Conservation (phyloP, 1,140 invertebrate genomes). For the Zaprionus capensis region DNA sequence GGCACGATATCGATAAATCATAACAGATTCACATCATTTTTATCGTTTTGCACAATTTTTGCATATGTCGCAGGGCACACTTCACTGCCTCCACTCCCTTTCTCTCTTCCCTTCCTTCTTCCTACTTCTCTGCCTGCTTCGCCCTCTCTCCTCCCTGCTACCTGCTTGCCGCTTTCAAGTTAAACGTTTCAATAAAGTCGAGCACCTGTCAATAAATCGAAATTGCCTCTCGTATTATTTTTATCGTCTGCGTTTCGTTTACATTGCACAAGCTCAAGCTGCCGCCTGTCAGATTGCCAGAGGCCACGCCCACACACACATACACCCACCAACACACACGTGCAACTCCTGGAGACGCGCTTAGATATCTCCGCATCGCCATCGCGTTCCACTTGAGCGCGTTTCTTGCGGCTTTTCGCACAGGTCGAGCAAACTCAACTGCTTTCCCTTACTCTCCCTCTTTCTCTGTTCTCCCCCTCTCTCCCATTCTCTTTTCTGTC, state of each 20-base stretch:
- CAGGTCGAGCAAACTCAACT: background rate
- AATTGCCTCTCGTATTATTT: slow-evolving; percentile 83
- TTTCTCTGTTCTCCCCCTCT: background rate
- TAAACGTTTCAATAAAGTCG: slow-evolving; percentile 83
- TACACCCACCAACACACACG: slow-evolving; percentile 18
- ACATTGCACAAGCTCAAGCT: slow-evolving; percentile 66
- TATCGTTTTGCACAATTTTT: slow-evolving; percentile 79
- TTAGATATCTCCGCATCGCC: slow-evolving; percentile 55
- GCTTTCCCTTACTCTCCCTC: background rate
- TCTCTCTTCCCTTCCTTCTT: no score
- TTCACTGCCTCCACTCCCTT: background rate
- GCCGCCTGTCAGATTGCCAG: slow-evolving; percentile 48
- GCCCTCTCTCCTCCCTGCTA: background rate
- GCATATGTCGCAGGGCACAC: slow-evolving; percentile 55
- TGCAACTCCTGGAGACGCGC: slow-evolving; percentile 34
- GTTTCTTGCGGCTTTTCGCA: slow-evolving; percentile 56
- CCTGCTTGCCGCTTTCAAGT: slow-evolving; percentile 53
- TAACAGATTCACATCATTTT: slow-evolving; percentile 74
- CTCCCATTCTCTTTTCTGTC: slow-evolving; percentile 19
- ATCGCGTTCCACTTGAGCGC: slow-evolving; percentile 72
- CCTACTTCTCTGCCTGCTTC: background rate
- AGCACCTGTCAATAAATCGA: slow-evolving; percentile 83
- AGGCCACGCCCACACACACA: slow-evolving; percentile 48
- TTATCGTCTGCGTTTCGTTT: slow-evolving; percentile 80
- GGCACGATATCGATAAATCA: slow-evolving; percentile 63